Base-by-base conservation (phyloP, 2,113 vertebrate species). In the Pollachius pollachius region DNA sequence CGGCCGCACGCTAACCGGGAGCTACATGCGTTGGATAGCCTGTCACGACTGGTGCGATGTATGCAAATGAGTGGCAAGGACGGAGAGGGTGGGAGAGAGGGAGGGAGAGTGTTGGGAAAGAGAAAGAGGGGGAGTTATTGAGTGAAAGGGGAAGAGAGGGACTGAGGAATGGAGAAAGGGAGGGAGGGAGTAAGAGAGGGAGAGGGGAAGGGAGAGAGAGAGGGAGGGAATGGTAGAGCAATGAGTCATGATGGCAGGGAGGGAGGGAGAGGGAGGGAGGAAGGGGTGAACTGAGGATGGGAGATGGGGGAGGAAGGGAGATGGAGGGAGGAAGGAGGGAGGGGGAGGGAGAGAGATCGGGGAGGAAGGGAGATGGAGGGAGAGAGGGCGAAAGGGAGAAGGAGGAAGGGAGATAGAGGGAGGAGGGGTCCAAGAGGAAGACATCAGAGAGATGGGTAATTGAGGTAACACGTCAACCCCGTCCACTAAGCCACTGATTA, bases 381-480 rank as follows among this genome's bases (percentile, higher is more conserved):
- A 30, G 30, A 30, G 30, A 30, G 30, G 30, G 30, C 30, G 30
- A 30, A 30, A 30, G 2, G 30, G 30, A 30, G 30, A 30, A 3
- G 54, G 54, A 57, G 54, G 54, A 7, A n/a, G 54, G 17, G 54
- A 65, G 77, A 79, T 74, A 79, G 78, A 62, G 83, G 73, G 76
- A 77, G 73, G 83, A 84, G 80, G 87, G 77, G 81, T 23, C 52
- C 23, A 93, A 90, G 90, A 94, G 92, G 87, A 91, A 92, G 94
- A 95, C 94, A 96, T 95, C 88, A 94, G 94, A 95, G 94, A 91
- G 89, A 92, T 93, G 93, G 94, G 95, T 96, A 96, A 97, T 97
- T 97, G 95, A 94, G 94, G 95, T 96, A 88, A 87, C 82, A 17
- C 13, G 15, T 71, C 81, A 93, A 95, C 90, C 93, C 94, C 94